These are phyloP conservation scores for Isoperla grammatica DNA, from an alignment of 2,888 invertebrate species.

Conservation along the genomic window DNA sequence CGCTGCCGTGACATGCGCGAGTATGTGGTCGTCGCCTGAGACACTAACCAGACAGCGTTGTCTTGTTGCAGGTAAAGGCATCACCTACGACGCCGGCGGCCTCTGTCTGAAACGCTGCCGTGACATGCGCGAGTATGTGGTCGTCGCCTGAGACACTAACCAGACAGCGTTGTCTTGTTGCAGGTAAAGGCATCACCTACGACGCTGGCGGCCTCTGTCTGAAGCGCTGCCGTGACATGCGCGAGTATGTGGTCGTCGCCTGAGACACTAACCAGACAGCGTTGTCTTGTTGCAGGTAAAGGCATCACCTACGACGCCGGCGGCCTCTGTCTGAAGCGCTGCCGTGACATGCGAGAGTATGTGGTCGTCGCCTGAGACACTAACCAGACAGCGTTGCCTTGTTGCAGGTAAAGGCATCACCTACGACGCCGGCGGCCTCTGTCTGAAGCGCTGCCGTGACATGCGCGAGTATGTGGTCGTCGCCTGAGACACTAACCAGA, in stretches of 20 bases:
- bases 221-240: conserved; percentile 57
- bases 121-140: too few relatives aligned
- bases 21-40: too few relatives aligned
- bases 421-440: conserved; percentile 56
- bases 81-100: conserved; percentile 55
- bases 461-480: too few relatives aligned
- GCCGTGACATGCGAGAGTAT: conserved; percentile 55
- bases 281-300: conserved; percentile 43
- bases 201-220: conserved; percentile 58
- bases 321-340: conserved; percentile 59
- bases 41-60: conserved; percentile 47
- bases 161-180: conserved; percentile 43
- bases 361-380: too few relatives aligned
- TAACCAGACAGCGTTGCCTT: conserved; percentile 46
- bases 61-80: conserved; percentile 47
- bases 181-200: conserved; percentile 55
- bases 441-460: conserved; percentile 56
- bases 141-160: too few relatives aligned
- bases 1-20: conserved; percentile 54
- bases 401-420: conserved; percentile 51
- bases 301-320: conserved; percentile 57
- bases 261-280: too few relatives aligned
- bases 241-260: too few relatives aligned
- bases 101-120: conserved; percentile 59
- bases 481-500: too few relatives aligned